Evolutionary conservation across 2,888 invertebrate genomes (phyloP), one percentile per base, ranked within the genome.

Genomic region (Eumacrocentrus americanus): DNA sequence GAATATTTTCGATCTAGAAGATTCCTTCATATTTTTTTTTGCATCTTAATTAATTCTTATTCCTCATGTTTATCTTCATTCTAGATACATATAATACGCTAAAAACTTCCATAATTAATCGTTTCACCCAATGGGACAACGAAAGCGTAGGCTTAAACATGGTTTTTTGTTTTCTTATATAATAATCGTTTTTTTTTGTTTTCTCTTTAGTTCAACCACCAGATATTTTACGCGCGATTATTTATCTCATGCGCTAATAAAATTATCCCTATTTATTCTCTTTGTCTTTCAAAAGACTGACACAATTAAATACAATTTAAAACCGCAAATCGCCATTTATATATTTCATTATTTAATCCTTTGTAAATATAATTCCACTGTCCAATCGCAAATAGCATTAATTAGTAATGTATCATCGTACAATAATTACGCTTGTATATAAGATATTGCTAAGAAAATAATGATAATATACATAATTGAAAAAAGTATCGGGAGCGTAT

Each of bases 391-490:
- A 50, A n/a, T 51, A 58, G 74, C 72, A 67, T 63, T 56, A 58
- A 72, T n/a, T n/a, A n/a, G n/a, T 72, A 62, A 61, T 68, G 73
- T 62, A 64, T 66, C 35, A 64, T 66, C 61, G 61, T 65, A 47
- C 62, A 68, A 63, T 65, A 69, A 70, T 65, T 76, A 76, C 69
- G 73, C 70, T 72, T 71, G 70, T 70, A 71, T 72, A 71, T 73
- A 37, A 35, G 71, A 72, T 75, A 51, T 52, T 58, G 69, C 75
- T 75, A 73, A 73, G 72, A 71, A 77, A 76, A 76, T 44, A 47
- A 51, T 51, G 70, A 76, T 79, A 76, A 75, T 76, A 77, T 80
- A 80, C 79, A 80, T 75, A 80, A 80, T 78, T 66, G 72, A 78
- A 77, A 77, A 75, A 74, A 67, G 72, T 64, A 73, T 78, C 75